A percentile compares a stretch with the other conserved stretches of the same genome.
phyloP scores from a whole-genome alignment of 2,113 vertebrate genomes.

The Lasiurus borealis region DNA sequence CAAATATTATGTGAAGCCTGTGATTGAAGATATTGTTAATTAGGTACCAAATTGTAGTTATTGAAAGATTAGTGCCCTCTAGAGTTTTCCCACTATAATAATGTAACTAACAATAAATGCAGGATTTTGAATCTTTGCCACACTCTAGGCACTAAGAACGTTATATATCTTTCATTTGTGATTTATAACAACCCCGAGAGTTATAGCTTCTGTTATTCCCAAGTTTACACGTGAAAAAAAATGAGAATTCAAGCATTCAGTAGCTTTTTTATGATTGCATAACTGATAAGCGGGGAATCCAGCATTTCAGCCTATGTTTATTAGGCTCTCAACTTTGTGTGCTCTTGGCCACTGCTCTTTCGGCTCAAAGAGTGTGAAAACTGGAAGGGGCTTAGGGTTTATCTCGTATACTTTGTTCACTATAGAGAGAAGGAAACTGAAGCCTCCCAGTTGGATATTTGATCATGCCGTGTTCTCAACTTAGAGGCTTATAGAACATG shows the following conservation, averaged over 20 bases:
- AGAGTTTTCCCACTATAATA: conserved; percentile 44
- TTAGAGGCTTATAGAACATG: not conserved
- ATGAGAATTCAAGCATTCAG: not conserved
- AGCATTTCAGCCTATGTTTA: not conserved
- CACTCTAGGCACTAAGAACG: not conserved
- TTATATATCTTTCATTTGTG: not conserved
- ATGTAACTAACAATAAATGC: conserved; percentile 30
- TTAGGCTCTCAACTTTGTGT: not conserved
- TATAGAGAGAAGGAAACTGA: conserved; percentile 22
- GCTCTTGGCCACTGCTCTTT: not conserved
- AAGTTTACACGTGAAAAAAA: conserved; percentile 19
- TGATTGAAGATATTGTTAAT: conserved; percentile 10
- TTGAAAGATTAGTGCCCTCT: conserved; percentile 28
- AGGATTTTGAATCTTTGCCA: conserved; percentile 4
- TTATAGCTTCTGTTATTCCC: conserved; percentile 33
- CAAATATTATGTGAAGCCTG: not conserved
- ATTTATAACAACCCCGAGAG: not conserved
- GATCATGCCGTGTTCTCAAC: not conserved
- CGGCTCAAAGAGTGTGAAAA: not conserved
- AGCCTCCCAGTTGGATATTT: not conserved
- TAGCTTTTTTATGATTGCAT: conserved; percentile 10
- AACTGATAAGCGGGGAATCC: not conserved
- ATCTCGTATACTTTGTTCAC: not conserved
- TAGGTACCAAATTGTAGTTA: not conserved
- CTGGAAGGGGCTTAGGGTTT: conserved; percentile 20